phyloP scores from a whole-genome alignment of 2,888 invertebrate genomes.

The Hirtodrosophila cameraria region DNA sequence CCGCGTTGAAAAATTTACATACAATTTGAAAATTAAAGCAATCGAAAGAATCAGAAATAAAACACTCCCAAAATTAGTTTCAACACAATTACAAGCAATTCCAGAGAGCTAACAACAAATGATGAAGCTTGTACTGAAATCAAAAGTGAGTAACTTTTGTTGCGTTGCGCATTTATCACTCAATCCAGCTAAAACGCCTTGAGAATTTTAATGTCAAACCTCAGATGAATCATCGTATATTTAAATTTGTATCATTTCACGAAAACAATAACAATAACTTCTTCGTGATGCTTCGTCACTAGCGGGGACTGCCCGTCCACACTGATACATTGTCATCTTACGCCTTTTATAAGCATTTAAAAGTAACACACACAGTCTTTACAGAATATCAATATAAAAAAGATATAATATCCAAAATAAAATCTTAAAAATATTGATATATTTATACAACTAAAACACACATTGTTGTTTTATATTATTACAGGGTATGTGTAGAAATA shows the following conservation, averaged over 20 bases:
- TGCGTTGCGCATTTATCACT: slow-evolving; percentile 32
- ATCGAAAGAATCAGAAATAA: slow-evolving; percentile 3
- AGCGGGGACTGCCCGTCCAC: too few species aligned
- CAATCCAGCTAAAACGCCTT: slow-evolving; percentile 18
- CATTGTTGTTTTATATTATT: not conserved
- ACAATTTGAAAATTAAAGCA: slow-evolving; percentile 47
- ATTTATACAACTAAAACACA: too few species aligned
- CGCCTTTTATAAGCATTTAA: too few species aligned
- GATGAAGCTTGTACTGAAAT: slow-evolving; percentile 7
- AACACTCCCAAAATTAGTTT: slow-evolving; percentile 31
- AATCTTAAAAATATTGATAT: too few species aligned
- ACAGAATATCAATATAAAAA: too few species aligned
- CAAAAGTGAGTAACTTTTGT: slow-evolving; percentile 35
- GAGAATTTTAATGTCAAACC: slow-evolving; percentile 38
- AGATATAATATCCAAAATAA: too few species aligned
- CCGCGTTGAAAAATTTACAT: slow-evolving; percentile 71
- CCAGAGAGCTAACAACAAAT: slow-evolving; percentile 6
- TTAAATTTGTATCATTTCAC: slow-evolving; percentile 25
- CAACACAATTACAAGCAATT: slow-evolving; percentile 26
- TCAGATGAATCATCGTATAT: slow-evolving; percentile 40
- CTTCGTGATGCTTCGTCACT: not conserved
- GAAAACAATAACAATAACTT: not conserved
- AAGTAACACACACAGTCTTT: too few species aligned
- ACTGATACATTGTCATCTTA: too few species aligned
- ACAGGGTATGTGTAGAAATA: slow-evolving; percentile 38